Conservation (phyloP, 1,140 invertebrate genomes). For the Muscidifurax raptorellus region DNA sequence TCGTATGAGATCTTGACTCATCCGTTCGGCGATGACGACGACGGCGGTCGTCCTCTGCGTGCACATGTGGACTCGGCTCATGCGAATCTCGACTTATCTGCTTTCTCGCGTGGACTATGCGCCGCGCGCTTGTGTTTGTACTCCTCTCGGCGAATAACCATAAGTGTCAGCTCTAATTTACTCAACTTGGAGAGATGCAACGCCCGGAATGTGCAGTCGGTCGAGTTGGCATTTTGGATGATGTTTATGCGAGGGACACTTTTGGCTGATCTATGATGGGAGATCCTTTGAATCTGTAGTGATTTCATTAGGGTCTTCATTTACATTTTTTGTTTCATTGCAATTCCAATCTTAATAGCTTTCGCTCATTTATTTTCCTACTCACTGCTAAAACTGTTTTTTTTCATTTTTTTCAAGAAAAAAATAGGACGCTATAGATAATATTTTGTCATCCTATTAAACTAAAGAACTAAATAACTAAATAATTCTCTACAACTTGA, state of each 20-base stretch:
- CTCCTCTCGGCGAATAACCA: neutral
- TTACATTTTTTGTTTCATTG: no score
- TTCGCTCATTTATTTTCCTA: no score
- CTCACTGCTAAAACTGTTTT: no score
- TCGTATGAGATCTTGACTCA: neutral
- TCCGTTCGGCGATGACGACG: neutral
- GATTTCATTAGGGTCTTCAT: neutral
- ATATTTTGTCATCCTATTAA: no score
- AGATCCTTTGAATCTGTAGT: neutral
- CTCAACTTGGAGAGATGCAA: neutral
- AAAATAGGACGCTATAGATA: no score
- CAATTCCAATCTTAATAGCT: no score
- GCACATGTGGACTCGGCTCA: no score
- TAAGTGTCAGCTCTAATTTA: slow-evolving; percentile 36
- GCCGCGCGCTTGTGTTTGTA: neutral
- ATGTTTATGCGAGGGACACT: neutral
- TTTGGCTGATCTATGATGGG: neutral
- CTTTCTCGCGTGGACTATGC: neutral
- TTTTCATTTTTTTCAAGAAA: no score
- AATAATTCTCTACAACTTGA: no score
- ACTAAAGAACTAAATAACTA: no score
- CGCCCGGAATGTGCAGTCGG: neutral
- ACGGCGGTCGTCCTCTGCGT: neutral
- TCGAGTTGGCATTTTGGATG: neutral
- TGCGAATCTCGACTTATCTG: neutral